These are phyloP conservation scores for Carposina sasakii DNA, from an alignment of 1,140 invertebrate species.

Conservation along the genomic window DNA sequence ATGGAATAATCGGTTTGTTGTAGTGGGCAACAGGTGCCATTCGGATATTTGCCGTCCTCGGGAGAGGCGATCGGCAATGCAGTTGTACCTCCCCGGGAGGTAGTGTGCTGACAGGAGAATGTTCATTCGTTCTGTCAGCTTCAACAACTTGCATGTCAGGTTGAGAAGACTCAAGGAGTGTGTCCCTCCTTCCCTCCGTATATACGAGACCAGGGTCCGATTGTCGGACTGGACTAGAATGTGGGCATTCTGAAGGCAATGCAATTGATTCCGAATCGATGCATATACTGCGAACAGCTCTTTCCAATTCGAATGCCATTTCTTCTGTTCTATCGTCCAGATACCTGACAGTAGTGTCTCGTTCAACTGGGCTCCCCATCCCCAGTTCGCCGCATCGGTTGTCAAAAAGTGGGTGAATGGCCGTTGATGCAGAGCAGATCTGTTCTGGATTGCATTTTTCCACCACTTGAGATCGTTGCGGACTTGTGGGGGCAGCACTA, in stretches of 20 bases:
- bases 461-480: constrained; percentile 21
- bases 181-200: neutral
- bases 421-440: constrained; percentile 10
- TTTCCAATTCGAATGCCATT: constrained; percentile 30
- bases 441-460: constrained; percentile 14
- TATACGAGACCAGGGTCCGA: constrained; percentile 1
- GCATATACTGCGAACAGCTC: constrained; percentile 15
- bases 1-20: constrained; percentile 24
- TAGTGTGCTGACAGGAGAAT: constrained; percentile 2
- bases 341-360: constrained; percentile 6
- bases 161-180: constrained; percentile 3
- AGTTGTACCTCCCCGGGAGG: constrained; percentile 5
- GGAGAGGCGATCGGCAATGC: constrained; percentile 4
- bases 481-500: constrained; percentile 1
- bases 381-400: constrained; percentile 29
- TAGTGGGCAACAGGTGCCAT: constrained; percentile 21
- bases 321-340: constrained; percentile 18
- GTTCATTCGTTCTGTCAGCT: constrained; percentile 2
- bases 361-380: constrained; percentile 25
- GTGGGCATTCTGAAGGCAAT: constrained; percentile 2
- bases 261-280: neutral
- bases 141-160: constrained; percentile 6
- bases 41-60: neutral
- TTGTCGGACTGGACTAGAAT: constrained; percentile 2
- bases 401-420: constrained; percentile 23